A percentile compares a stretch with the other conserved stretches of the same genome.
Conservation (phyloP, 2,113 vertebrate species). For the Phasianus colchicus region DNA sequence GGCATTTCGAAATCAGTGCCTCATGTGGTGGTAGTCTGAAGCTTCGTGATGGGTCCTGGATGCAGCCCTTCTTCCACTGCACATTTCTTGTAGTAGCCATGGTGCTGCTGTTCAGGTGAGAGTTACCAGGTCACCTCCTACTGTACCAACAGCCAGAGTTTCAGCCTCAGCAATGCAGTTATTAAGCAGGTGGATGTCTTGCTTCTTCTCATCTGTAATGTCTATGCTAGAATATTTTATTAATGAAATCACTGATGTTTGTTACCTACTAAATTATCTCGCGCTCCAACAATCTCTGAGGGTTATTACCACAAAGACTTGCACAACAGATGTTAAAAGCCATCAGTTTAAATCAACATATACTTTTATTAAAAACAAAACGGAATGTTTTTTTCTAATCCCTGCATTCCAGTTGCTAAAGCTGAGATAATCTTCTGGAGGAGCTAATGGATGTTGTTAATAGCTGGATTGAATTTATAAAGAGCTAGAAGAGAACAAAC, state of each 20-base stretch:
- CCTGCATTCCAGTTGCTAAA: slow-evolving; percentile 68
- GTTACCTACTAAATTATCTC: slow-evolving; percentile 66
- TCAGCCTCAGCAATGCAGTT: background rate
- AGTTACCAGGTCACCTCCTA: background rate
- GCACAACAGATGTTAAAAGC: slow-evolving; percentile 72
- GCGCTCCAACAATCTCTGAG: slow-evolving; percentile 55
- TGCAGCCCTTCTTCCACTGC: background rate
- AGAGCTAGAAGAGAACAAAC: slow-evolving; percentile 57
- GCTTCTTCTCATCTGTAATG: background rate
- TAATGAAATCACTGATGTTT: slow-evolving; percentile 67
- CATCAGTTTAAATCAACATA: slow-evolving; percentile 70
- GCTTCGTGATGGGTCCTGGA: background rate
- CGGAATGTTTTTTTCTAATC: slow-evolving; percentile 41
- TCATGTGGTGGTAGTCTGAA: background rate
- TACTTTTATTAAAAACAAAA: slow-evolving; percentile 73
- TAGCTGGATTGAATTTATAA: slow-evolving; percentile 70
- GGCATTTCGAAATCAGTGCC: slow-evolving; percentile 44
- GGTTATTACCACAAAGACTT: slow-evolving; percentile 67
- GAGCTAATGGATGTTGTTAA: slow-evolving; percentile 72
- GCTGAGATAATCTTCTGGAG: slow-evolving; percentile 71
- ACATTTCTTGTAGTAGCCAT: fast-evolving
- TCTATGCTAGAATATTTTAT: slow-evolving; percentile 58
- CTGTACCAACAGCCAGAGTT: background rate
- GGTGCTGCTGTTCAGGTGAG: background rate
- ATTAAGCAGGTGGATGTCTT: slow-evolving; percentile 51